Percentiles rank a stretch among this genome's conserved stretches.
These are phyloP conservation scores for Drosophila bocqueti DNA, from an alignment of 1,140 invertebrate genomes.

Conservation along the genomic window DNA sequence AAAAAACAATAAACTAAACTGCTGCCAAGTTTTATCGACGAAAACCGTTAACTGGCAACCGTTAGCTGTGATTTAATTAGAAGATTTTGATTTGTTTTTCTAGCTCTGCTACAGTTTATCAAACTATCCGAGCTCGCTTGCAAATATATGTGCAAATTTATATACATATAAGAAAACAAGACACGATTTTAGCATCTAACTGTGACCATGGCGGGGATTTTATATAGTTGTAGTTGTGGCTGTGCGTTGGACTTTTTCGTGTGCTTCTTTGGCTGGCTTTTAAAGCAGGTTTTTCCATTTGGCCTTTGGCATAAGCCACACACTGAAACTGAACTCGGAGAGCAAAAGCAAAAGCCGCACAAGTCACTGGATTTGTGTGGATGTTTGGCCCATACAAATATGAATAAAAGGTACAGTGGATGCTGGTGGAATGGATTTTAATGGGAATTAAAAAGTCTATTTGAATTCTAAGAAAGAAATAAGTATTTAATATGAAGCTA, in stretches of 20 bases:
- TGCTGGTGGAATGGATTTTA: not conserved
- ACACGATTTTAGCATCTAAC: constrained; percentile 41
- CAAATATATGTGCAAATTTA: constrained; percentile 4
- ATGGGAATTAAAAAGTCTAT: not conserved
- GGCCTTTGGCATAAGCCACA: constrained; percentile 43
- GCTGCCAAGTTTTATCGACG: constrained; percentile 15
- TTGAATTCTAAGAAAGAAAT: not conserved
- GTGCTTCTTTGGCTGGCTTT: constrained; percentile 27
- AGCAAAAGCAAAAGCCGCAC: constrained; percentile 37
- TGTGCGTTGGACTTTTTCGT: constrained; percentile 15
- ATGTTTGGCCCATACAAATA: constrained; percentile 41
- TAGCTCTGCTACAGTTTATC: constrained; percentile 19
- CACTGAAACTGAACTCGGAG: constrained; percentile 34
- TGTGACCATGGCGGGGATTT: constrained; percentile 34
- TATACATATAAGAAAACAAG: not conserved
- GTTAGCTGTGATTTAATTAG: constrained; percentile 58
- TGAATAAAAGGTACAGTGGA: constrained; percentile 42
- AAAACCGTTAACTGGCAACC: constrained; percentile 18
- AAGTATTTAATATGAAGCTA: not conserved
- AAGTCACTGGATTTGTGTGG: constrained; percentile 33
- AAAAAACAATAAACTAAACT: constrained; percentile 2
- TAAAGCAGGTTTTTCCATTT: constrained; percentile 52
- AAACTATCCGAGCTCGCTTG: constrained; percentile 8
- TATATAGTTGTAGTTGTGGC: constrained; percentile 8
- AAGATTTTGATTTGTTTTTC: constrained; percentile 18